Evolutionary conservation across 2,113 vertebrate genomes (phyloP), one percentile per base, ranked within the genome.

Genomic region (Triplophysa dalaica): DNA sequence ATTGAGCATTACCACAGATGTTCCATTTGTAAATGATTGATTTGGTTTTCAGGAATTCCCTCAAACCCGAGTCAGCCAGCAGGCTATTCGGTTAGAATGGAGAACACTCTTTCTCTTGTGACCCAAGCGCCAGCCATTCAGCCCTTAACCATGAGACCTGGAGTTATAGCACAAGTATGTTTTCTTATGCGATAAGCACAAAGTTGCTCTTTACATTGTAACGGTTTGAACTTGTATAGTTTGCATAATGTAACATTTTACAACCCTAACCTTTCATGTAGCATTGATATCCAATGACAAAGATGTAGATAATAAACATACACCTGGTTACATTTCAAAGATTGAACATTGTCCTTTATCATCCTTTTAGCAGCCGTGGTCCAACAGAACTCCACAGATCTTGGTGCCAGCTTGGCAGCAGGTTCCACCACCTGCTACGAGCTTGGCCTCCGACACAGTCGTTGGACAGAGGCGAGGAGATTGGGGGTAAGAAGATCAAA

Each of bases 371-470:
- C 94, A 98, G 92, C 93, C 96, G 0, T 99, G 97, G 97, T 95
- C 96, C 0, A 94, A 91, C 78, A 91, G 95, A 81, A 92, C 94
- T 1, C 96, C 96, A 87, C 97, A 98, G 87, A 94, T 99, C 84
- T 88, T 99, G 54, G 87, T 99, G 43, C 96, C 96, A 74, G 87
- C 96, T 0, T 99, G 97, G 97, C 97, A 98, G 75, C 97, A 97
- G 89, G 91, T 99, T 48, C 93, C 95, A 86, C 88, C 94, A 90
- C 90, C 95, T 82, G 69, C 95, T 48, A 63, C 95, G 52, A 89
- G 95, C 50, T 89, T 98, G 54, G 84, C 94, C 82, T 94, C 92
- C 19, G 97, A 98, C 84, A 88, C 92, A 81, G 88, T 95, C 87
- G 91, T 93, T 78, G 92, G 93, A 63, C 96, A 95, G 62, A 95